These are phyloP conservation scores for Oryzias curvinotus DNA, from an alignment of 2,113 vertebrate genomes.

Conservation along the genomic window DNA sequence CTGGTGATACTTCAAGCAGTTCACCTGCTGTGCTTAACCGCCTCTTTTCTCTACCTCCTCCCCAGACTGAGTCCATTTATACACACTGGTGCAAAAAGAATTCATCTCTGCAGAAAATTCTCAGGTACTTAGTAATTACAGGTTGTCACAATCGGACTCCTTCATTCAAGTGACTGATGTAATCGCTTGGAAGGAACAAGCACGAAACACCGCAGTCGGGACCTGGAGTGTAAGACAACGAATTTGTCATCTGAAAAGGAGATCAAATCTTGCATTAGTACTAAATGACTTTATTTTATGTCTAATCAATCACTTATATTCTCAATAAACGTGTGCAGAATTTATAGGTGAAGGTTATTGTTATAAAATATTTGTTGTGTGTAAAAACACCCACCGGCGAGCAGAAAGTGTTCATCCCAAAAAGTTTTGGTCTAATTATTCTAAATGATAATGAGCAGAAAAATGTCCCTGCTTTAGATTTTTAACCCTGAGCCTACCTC, in stretches of 20 bases:
- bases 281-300: background rate
- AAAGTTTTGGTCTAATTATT: no score
- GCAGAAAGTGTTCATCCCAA: no score
- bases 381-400: no score
- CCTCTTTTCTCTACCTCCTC: slow-evolving; percentile 22
- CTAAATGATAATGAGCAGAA: background rate
- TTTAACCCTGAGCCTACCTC: background rate
- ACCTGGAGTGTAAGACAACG: slow-evolving; percentile 3
- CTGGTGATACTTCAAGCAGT: slow-evolving; percentile 21
- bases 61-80: slow-evolving; percentile 36
- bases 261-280: slow-evolving; percentile 12
- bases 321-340: slow-evolving; percentile 9
- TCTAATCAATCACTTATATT: background rate
- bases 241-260: slow-evolving; percentile 28
- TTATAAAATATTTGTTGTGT: background rate
- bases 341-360: slow-evolving; percentile 1
- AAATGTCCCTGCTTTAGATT: background rate
- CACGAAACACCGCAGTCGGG: slow-evolving; percentile 32
- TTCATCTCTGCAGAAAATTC: slow-evolving; percentile 59
- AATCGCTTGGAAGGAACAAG: slow-evolving; percentile 62
- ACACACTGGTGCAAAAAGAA: slow-evolving; percentile 52
- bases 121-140: slow-evolving; percentile 64
- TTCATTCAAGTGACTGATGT: slow-evolving; percentile 60
- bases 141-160: slow-evolving; percentile 57
- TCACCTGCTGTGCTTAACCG: slow-evolving; percentile 33